These are phyloP conservation scores for Regulus satrapa DNA, from an alignment of 2,113 vertebrate species.

Conservation along the genomic window DNA sequence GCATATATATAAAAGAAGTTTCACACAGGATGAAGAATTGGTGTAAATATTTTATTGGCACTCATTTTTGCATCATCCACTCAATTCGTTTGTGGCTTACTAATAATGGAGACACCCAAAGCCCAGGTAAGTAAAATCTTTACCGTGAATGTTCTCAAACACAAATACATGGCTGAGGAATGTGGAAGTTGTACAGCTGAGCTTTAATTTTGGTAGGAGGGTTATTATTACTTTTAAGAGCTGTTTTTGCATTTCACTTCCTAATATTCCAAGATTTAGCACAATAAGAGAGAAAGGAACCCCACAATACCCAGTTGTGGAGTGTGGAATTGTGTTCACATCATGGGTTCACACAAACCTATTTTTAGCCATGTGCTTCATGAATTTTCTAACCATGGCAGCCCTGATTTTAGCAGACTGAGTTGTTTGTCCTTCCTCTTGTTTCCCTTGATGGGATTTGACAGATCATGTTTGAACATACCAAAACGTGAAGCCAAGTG, in stretches of 20 bases:
- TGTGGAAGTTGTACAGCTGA: not conserved
- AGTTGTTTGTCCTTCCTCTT: not conserved
- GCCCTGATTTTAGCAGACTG: not conserved
- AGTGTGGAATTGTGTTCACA: not conserved
- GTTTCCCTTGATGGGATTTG: not conserved
- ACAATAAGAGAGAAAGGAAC: not conserved
- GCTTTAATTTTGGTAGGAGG: not conserved
- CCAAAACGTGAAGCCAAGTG: not conserved
- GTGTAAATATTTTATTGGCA: slow-evolving; percentile 12
- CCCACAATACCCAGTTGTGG: not conserved
- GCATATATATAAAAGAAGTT: slow-evolving; percentile 38
- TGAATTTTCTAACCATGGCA: not conserved
- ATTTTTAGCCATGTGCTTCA: not conserved
- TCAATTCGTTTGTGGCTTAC: not conserved
- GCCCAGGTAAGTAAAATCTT: not conserved
- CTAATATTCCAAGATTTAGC: not conserved
- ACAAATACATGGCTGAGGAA: not conserved
- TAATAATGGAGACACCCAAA: not conserved
- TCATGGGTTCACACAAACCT: not conserved
- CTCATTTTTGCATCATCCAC: not conserved
- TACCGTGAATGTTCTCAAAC: not conserved
- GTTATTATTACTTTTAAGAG: not conserved
- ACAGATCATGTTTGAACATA: not conserved
- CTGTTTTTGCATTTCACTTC: not conserved
- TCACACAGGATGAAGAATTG: not conserved